Conservation (phyloP, 2,113 vertebrate species). For the Perca fluviatilis region DNA sequence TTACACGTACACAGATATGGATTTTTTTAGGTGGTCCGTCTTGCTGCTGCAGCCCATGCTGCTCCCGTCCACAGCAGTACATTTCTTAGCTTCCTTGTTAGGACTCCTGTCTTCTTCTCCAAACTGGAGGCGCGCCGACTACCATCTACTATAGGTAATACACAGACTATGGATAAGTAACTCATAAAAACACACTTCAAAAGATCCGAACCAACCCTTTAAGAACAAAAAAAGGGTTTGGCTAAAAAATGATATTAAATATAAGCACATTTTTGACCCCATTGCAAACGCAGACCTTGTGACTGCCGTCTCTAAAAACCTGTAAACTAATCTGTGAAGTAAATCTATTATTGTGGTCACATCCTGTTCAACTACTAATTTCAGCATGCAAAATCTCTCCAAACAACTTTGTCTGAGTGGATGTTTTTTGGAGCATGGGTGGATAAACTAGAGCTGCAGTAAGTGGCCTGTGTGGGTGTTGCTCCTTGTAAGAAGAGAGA, state of each 20-base stretch:
- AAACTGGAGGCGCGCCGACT: too few species aligned
- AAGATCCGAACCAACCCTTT: neutral
- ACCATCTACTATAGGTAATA: too few species aligned
- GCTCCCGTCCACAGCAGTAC: too few species aligned
- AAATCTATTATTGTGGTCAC: neutral
- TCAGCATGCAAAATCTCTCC: neutral
- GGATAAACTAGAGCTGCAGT: conserved; percentile 6
- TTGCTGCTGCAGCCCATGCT: too few species aligned
- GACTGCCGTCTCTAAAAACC: neutral
- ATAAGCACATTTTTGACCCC: neutral
- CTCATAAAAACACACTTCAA: too few species aligned
- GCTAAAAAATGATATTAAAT: neutral
- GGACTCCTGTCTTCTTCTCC: too few species aligned
- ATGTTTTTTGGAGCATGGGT: neutral
- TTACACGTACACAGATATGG: too few species aligned
- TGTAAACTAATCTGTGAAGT: neutral
- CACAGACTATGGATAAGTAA: too few species aligned
- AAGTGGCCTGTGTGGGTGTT: conserved; percentile 25
- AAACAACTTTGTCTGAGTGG: conserved; percentile 1
- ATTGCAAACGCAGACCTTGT: neutral
- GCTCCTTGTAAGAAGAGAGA: conserved; percentile 12
- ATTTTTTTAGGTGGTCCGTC: too few species aligned
- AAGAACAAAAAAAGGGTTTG: neutral
- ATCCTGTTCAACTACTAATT: neutral
- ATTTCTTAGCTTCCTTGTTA: too few species aligned